Base-by-base conservation (phyloP, 2,113 vertebrate species). In the Tinamus guttatus region DNA sequence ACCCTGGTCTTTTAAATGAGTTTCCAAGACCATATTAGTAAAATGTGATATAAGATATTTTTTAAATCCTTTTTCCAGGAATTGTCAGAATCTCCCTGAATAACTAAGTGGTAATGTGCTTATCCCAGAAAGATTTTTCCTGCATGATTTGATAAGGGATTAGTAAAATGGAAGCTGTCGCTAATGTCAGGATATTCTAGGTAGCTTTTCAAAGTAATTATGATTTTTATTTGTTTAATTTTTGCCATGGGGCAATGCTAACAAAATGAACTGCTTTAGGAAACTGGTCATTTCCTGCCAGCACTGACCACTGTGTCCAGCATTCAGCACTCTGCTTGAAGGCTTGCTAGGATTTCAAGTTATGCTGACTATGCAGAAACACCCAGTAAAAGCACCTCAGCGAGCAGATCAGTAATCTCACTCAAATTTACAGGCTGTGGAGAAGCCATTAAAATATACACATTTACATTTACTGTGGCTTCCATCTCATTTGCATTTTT, bases 241-340 rank as follows among this genome's bases (percentile, higher is more conserved):
- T 96, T 94, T 95, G 49, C 92, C 76, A 54, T 90, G 95, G 95
- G 93, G 67, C 80, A 73, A 45, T 63, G 38, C 67, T 94, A 96
- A 92, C 88, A 76, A 89, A 94, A 69, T 78, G 40, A 93, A 88
- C n/a, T 27, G 25, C 86, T 90, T 56, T 69, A 93, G 92, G 96
- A 94, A 97, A 87, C 74, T 27, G 77, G 81, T 94, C 40, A 87
- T 96, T 97, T 97, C 96, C 90, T 96, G 43, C 82, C 83, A 32
- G 36, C 94, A 56, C 81, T 75, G 69, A 14, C 24, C 54, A 77
- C 63, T 81, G 32, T 38, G 27, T 89, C 70, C 67, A 47, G 86
- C 6, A 30, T 83, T 94, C 70, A 62, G 49, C 49, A 11, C 16
- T 73, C 83, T 52, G 49, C 67, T 38, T 93, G 47, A 32, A 32